Percentiles rank a stretch among this genome's conserved stretches.
Evolutionary conservation across 2,888 invertebrate genomes (phyloP).

Genomic region (Tholera decimalis): DNA sequence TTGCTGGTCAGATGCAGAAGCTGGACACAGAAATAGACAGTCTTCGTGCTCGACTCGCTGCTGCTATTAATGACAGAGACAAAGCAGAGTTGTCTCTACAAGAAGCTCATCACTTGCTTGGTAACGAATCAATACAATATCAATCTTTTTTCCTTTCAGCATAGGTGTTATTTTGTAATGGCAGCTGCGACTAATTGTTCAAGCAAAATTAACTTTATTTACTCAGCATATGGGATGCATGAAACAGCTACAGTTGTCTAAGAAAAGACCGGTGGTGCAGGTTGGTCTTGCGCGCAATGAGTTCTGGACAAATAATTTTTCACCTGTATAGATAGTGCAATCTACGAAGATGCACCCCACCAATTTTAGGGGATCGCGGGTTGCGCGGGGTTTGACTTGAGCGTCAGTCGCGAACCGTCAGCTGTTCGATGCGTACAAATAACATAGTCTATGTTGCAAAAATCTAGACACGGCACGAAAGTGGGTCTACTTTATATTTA

Average conservation of each 20-base stretch:
- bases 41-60: slow-evolving; percentile 90
- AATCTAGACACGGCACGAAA: no score
- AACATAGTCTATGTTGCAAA: no score
- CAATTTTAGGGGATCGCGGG: no score
- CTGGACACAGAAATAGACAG: slow-evolving; percentile 85
- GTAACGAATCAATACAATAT: slow-evolving; percentile 70
- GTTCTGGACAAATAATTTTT: no score
- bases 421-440: no score
- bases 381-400: no score
- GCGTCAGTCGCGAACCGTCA: no score
- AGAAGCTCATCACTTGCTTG: slow-evolving; percentile 93
- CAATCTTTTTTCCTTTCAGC: not conserved
- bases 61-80: slow-evolving; percentile 92
- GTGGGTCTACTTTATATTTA: no score
- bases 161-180: not conserved
- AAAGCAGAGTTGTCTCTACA: slow-evolving; percentile 91
- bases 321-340: no score
- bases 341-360: no score
- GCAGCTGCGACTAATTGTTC: not conserved
- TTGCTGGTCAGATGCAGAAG: slow-evolving; percentile 82
- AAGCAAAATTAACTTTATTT: not conserved
- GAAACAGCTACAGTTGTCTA: not conserved
- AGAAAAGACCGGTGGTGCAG: not conserved
- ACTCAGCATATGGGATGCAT: not conserved
- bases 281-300: no score